A percentile compares a stretch with the other conserved stretches of the same genome.
These are phyloP conservation scores for Hippasteria phrygiana DNA, from an alignment of 53 echinoderm and acorn worm genomes.

Conservation along the genomic window DNA sequence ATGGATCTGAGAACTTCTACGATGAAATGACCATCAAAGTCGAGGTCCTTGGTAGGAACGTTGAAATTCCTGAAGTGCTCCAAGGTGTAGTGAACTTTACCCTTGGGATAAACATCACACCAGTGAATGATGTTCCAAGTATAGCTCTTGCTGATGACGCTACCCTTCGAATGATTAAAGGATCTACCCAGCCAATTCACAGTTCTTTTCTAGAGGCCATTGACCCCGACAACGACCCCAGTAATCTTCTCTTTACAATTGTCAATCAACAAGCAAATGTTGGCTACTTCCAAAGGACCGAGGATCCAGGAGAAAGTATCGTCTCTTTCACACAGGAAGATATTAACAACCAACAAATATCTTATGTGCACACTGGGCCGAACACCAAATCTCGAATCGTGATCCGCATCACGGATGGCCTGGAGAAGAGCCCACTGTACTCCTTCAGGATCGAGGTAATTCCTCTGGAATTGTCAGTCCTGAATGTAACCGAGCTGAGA, in stretches of 20 bases:
- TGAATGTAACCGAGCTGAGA: slow-evolving; percentile 68
- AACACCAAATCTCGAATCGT: slow-evolving; percentile 85
- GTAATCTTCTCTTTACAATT: slow-evolving; percentile 73
- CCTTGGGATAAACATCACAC: slow-evolving; percentile 72
- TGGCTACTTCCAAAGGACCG: slow-evolving; percentile 77
- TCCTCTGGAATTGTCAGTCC: slow-evolving; percentile 67
- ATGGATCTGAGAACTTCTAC: slow-evolving; percentile 90
- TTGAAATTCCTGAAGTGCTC: slow-evolving; percentile 63
- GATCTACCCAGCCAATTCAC: slow-evolving; percentile 61
- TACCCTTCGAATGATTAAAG: slow-evolving; percentile 79
- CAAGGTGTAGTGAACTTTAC: slow-evolving; percentile 69
- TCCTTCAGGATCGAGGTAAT: slow-evolving; percentile 90
- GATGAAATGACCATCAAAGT: slow-evolving; percentile 78
- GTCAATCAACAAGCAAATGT: slow-evolving; percentile 84
- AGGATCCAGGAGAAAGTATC: slow-evolving; percentile 58
- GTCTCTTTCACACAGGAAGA: slow-evolving; percentile 86
- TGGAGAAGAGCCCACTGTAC: slow-evolving; percentile 77
- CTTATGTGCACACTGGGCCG: slow-evolving; percentile 88
- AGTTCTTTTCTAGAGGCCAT: slow-evolving; percentile 70
- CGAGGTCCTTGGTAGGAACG: slow-evolving; percentile 68
- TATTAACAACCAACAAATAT: slow-evolving; percentile 71
- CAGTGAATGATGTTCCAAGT: slow-evolving; percentile 89
- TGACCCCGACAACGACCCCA: slow-evolving; percentile 87
- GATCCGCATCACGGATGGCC: slow-evolving; percentile 77
- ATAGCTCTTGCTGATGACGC: slow-evolving; percentile 83